Evolutionary conservation across 1,140 invertebrate species (phyloP).

Genomic region (Lasioglossum albipes): DNA sequence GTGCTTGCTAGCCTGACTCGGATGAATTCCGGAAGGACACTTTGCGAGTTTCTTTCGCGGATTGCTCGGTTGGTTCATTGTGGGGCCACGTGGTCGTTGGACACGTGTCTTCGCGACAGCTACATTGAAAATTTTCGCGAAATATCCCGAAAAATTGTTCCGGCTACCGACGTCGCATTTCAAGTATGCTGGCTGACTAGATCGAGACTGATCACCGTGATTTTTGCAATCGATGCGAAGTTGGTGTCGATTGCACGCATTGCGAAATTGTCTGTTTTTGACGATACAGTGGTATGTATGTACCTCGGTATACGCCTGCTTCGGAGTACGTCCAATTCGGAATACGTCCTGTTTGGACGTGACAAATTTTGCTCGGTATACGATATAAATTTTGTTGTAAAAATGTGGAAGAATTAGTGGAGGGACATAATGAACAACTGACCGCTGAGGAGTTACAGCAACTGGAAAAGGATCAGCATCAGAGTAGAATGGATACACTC

Average conservation of each 20-base stretch:
- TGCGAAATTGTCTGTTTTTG: not conserved
- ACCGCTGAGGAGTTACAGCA: too few relatives aligned
- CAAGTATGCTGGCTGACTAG: conserved; percentile 18
- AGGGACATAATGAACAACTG: too few relatives aligned
- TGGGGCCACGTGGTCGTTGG: conserved; percentile 34
- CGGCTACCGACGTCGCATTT: conserved; percentile 29
- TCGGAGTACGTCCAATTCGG: too few relatives aligned
- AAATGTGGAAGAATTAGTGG: too few relatives aligned
- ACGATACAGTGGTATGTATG: too few relatives aligned
- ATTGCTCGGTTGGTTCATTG: conserved; percentile 53
- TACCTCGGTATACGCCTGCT: too few relatives aligned
- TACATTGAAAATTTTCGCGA: conserved; percentile 51
- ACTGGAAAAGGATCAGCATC: too few relatives aligned
- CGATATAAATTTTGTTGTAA: too few relatives aligned
- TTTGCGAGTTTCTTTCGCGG: conserved; percentile 48
- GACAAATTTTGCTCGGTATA: too few relatives aligned
- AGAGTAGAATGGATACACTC: too few relatives aligned
- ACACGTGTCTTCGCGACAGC: conserved; percentile 32
- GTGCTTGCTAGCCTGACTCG: conserved; percentile 43
- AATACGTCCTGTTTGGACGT: too few relatives aligned
- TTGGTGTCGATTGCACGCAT: not conserved
- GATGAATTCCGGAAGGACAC: conserved; percentile 9
- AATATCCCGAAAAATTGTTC: conserved; percentile 23
- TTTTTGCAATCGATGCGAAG: conserved; percentile 28
- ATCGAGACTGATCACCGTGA: conserved; percentile 19